Evolutionary conservation across 2,797 vertebrate species (phyloP).

Genomic region (Darevskia mixta): DNA sequence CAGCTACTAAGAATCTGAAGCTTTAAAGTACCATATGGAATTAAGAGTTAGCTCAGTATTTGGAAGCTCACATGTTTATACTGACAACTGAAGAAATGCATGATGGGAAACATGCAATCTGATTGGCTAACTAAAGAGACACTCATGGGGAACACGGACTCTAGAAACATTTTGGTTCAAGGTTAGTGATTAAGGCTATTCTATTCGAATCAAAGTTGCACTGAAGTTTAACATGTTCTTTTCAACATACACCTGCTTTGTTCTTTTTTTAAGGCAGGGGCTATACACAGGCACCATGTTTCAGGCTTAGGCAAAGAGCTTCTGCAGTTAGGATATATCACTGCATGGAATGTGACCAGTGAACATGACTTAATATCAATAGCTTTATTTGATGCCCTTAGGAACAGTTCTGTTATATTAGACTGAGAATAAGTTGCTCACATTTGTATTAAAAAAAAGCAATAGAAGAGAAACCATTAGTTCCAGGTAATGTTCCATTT

Average conservation of each 20-base stretch:
- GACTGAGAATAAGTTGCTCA: background rate
- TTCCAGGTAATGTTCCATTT: background rate
- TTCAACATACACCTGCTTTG: background rate
- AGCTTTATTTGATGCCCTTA: background rate
- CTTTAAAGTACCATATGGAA: background rate
- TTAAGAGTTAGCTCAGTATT: background rate
- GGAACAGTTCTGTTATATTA: background rate
- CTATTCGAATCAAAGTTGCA: background rate
- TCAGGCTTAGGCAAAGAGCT: background rate
- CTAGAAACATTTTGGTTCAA: background rate
- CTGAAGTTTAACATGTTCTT: background rate
- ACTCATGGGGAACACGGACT: background rate
- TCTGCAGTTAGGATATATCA: fast-evolving
- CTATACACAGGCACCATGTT: background rate
- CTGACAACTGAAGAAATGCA: background rate
- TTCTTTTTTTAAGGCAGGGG: background rate
- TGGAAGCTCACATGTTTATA: background rate
- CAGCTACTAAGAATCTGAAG: background rate
- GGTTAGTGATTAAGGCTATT: background rate
- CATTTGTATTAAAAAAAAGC: background rate
- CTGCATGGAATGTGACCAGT: slow-evolving; percentile 37
- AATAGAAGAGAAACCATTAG: background rate
- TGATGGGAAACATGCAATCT: background rate
- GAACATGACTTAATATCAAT: slow-evolving; percentile 25
- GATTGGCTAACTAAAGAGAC: background rate